Percentiles rank a stretch among this genome's conserved stretches.
phyloP scores from a whole-genome alignment of 2,113 vertebrate genomes.

The Sinocyclocheilus rhinocerous region DNA sequence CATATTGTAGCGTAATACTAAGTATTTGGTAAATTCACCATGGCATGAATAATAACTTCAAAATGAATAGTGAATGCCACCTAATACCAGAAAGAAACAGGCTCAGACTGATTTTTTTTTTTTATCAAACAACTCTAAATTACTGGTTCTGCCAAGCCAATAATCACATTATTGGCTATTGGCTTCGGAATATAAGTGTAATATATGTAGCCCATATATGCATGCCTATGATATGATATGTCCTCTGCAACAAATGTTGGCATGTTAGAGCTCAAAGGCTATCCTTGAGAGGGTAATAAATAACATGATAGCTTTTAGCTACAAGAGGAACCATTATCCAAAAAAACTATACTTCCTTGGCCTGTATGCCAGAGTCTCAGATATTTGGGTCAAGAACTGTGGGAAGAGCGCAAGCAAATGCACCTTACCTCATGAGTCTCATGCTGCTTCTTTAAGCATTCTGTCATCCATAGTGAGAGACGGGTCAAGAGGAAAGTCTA shows the following conservation, averaged over 20 bases:
- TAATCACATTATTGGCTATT: neutral
- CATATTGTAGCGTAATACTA: neutral
- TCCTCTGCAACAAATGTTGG: no score
- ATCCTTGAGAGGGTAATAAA: neutral
- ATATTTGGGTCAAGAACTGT: conserved; percentile 29
- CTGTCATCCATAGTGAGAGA: conserved; percentile 44
- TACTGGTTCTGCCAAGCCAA: neutral
- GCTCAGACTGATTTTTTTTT: no score
- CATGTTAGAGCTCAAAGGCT: neutral
- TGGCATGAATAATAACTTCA: no score
- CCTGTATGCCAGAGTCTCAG: conserved; percentile 1
- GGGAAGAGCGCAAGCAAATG: conserved; percentile 42
- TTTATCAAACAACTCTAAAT: no score
- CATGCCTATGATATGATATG: no score
- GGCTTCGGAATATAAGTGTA: no score
- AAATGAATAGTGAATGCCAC: no score
- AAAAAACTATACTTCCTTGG: neutral
- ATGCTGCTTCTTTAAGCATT: conserved; percentile 56
- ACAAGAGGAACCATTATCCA: neutral
- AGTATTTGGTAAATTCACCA: no score
- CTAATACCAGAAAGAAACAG: no score
- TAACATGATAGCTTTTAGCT: neutral
- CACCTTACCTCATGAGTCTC: conserved; percentile 49
- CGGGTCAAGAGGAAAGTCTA: conserved; percentile 5
- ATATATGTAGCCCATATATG: no score